phyloP scores from a whole-genome alignment of 2,888 invertebrate genomes.

The Pantelozetes paolii region DNA sequence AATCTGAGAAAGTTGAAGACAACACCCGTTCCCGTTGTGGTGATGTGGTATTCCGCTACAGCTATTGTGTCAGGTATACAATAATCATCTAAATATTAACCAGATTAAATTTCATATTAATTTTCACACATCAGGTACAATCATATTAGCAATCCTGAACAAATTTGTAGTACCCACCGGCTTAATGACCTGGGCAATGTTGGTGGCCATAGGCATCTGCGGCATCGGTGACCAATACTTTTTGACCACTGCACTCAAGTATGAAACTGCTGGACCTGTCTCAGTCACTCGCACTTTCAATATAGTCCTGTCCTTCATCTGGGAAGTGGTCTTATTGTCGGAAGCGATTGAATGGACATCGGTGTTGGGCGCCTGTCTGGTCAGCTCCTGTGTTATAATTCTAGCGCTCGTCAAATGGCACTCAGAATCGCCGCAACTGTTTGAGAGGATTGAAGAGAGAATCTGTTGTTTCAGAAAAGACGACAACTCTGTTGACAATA shows the following conservation, averaged over 20 bases:
- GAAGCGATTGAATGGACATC: slow-evolving; percentile 38
- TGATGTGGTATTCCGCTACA: slow-evolving; percentile 37
- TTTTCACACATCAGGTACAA: too few relatives aligned
- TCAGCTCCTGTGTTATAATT: slow-evolving; percentile 38
- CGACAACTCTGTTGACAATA: background rate
- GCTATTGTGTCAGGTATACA: background rate
- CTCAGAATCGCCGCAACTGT: slow-evolving; percentile 24
- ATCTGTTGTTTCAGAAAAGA: background rate
- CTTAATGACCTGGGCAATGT: background rate
- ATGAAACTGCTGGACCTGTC: slow-evolving; percentile 86
- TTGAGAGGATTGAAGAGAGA: background rate
- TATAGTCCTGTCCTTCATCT: slow-evolving; percentile 83
- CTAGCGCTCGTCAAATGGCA: slow-evolving; percentile 40
- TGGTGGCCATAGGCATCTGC: slow-evolving; percentile 64
- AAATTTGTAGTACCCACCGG: slow-evolving; percentile 15
- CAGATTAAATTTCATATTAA: too few relatives aligned
- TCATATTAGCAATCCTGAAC: background rate
- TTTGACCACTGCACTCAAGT: slow-evolving; percentile 75
- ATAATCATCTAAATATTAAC: too few relatives aligned
- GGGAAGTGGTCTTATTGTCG: slow-evolving; percentile 60
- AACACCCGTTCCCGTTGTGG: slow-evolving; percentile 34
- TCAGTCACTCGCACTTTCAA: slow-evolving; percentile 83
- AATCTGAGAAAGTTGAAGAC: slow-evolving; percentile 39
- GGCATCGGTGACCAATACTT: slow-evolving; percentile 84
- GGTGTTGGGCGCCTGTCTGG: slow-evolving; percentile 37